Evolutionary conservation across 2,888 invertebrate species (phyloP), one percentile per base, ranked within the genome.

Genomic region (Pachliopta kotzebuea): DNA sequence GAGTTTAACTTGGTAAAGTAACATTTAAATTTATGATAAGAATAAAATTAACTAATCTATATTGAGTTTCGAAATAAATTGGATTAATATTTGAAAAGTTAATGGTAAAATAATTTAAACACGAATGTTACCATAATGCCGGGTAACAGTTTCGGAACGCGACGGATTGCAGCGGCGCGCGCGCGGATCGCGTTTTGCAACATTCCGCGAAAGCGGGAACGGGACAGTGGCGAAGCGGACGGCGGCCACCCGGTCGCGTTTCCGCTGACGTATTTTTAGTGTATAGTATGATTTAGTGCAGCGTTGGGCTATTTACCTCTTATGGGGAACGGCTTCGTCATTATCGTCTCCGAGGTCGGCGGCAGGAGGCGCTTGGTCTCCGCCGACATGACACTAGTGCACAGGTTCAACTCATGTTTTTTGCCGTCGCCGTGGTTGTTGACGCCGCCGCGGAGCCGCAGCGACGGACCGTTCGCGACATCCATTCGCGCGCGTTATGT

Each of bases 251-350:
- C 57, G 57, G 42, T 42, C 20, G 57, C 26, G 52, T 24, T 11
- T 37, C 53, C 21, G 45, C 26, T 54, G n/a, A 52, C 60, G 73
- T 86, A 85, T 85, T 87, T 84, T 76, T 86, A 86, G 78, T 81
- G 65, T 62, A 60, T 42, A 56, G 3, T 50, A 54, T 37, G 4
- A 60, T 37, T 60, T 60, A 53, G 37, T 37, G 37, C 37, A 37
- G 37, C 14, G 14, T 11, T 37, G 11, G 14, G 31, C 31, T 37
- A 77, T 70, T 81, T 91, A 96, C 96, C 96, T 93, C 96, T 93
- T 72, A 97, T 95, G 37, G 97, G 97, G 87, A 97, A 97, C 67
- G 97, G 97, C 91, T 97, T 97, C 54, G 97, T 97, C 93, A 96
- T 96, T 60, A 97, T 96, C 56, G 97, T 97, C 81, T 96, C 96